phyloP scores from a whole-genome alignment of 2,888 invertebrate species.

The Drosophila melanosoma region DNA sequence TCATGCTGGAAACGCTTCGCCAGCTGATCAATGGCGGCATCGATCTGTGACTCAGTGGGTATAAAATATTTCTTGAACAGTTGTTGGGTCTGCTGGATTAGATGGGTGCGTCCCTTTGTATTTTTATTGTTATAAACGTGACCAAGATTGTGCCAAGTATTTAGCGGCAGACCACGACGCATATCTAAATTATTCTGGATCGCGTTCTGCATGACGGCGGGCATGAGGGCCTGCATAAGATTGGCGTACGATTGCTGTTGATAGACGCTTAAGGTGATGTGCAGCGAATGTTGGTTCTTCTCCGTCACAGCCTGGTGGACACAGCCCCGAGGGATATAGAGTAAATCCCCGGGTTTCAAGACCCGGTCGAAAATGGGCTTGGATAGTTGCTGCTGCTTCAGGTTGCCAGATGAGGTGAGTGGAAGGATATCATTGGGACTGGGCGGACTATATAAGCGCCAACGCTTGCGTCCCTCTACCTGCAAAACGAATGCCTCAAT shows the following conservation, averaged over 20 bases:
- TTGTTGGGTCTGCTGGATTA: conserved; percentile 20
- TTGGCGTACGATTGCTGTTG: conserved; percentile 96
- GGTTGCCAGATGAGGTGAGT: conserved; percentile 93
- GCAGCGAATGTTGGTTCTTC: conserved; percentile 93
- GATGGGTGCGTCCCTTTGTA: conserved; percentile 41
- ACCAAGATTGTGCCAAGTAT: conserved; percentile 92
- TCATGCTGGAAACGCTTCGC: conserved; percentile 93
- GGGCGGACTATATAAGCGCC: conserved; percentile 95
- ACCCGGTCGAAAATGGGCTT: conserved; percentile 90
- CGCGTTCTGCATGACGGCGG: conserved; percentile 90
- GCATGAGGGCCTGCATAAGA: conserved; percentile 92
- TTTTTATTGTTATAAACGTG: conserved; percentile 87
- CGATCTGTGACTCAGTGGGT: conserved; percentile 86
- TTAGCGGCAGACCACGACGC: conserved; percentile 91
- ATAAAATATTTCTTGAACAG: conserved; percentile 34
- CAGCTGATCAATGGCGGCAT: conserved; percentile 94
- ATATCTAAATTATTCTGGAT: conserved; percentile 89
- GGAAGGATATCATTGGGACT: conserved; percentile 89
- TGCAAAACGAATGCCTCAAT: conserved; percentile 99
- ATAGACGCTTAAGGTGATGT: conserved; percentile 96
- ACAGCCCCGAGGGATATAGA: conserved; percentile 96
- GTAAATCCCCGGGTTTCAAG: conserved; percentile 93
- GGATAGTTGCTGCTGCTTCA: conserved; percentile 90
- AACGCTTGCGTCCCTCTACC: conserved; percentile 97
- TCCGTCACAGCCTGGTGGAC: conserved; percentile 94